Conservation (phyloP, 2,113 vertebrate species). For the Mesocricetus auratus region DNA sequence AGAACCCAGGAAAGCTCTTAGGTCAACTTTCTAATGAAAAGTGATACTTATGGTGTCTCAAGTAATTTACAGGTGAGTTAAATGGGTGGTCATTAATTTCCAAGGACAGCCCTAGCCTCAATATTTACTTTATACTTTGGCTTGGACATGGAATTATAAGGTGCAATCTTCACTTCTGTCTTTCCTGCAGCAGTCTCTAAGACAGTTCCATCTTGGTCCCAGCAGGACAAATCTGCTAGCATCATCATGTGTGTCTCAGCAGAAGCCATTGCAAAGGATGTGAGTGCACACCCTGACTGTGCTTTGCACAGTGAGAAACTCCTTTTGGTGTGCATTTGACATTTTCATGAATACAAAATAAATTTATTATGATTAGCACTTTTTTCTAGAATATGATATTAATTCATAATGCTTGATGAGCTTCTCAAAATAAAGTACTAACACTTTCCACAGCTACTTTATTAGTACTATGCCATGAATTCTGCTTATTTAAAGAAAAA, state of each 20-base stretch:
- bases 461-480: constrained; percentile 74
- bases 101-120: background rate
- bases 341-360: constrained; percentile 78
- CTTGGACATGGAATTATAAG: constrained; percentile 51
- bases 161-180: background rate
- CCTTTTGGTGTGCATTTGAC: constrained; percentile 75
- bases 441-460: constrained; percentile 79
- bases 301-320: constrained; percentile 55
- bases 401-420: constrained; percentile 79
- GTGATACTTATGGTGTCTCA: background rate
- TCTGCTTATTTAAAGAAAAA: constrained; percentile 73
- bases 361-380: constrained; percentile 81
- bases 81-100: constrained; percentile 13
- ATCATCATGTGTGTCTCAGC: background rate
- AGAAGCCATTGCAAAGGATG: constrained; percentile 10
- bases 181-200: constrained; percentile 4
- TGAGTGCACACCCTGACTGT: constrained; percentile 50
- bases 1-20: background rate
- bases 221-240: background rate
- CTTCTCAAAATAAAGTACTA: constrained; percentile 78
- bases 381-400: constrained; percentile 77
- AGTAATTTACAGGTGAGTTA: background rate
- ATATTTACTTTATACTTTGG: background rate
- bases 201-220: background rate
- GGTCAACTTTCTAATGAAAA: background rate